Evolutionary conservation across 2,113 vertebrate genomes (phyloP).

Genomic region (Pedetes capensis): DNA sequence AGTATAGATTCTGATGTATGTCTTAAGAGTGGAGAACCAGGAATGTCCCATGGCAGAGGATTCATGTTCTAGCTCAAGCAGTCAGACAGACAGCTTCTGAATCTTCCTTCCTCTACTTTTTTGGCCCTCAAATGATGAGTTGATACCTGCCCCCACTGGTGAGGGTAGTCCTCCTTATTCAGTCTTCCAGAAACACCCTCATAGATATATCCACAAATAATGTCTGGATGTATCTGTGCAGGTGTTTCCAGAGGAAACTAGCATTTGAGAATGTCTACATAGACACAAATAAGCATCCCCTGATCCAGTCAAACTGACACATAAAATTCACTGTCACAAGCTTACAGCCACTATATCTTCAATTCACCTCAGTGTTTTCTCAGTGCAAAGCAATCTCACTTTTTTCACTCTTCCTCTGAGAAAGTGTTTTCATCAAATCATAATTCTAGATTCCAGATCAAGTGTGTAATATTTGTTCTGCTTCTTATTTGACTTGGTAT

Average conservation of each 20-base stretch:
- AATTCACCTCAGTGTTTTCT: background rate
- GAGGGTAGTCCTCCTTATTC: background rate
- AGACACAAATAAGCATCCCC: background rate
- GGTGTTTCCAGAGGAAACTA: too few species aligned
- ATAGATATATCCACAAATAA: background rate
- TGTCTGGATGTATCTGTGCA: too few species aligned
- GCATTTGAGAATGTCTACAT: background rate
- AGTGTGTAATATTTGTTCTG: background rate
- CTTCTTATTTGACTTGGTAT: background rate
- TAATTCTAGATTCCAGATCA: background rate
- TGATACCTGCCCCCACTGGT: background rate
- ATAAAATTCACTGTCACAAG: background rate
- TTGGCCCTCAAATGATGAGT: background rate
- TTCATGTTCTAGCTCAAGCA: background rate
- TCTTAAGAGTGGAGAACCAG: background rate
- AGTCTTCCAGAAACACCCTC: background rate
- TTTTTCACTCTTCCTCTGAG: background rate
- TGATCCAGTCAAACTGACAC: background rate
- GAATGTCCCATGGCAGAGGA: background rate
- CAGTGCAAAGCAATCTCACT: background rate
- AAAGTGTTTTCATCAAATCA: background rate
- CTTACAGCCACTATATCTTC: background rate
- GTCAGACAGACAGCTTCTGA: background rate
- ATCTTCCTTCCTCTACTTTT: background rate
- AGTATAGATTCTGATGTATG: too few species aligned